Evolutionary conservation across 2,888 invertebrate genomes (phyloP).

Genomic region (Nasonia oneida): DNA sequence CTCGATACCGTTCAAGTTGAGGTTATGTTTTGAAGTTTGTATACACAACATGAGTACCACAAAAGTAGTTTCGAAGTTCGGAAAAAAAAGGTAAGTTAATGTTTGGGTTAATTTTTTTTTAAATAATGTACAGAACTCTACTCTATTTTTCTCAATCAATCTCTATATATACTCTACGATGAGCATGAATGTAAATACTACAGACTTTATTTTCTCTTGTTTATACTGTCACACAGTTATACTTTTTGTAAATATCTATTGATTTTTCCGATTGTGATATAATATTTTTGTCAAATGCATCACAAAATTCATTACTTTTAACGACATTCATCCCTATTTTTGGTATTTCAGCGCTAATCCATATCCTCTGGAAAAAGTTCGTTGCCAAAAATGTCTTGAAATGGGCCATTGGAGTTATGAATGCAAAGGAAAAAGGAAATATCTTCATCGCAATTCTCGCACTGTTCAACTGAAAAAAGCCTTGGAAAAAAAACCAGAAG

Average conservation of each 20-base stretch:
- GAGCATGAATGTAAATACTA: no score
- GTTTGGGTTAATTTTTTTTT: no score
- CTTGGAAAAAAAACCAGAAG: conserved; percentile 75
- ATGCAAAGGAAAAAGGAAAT: conserved; percentile 94
- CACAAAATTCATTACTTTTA: not conserved
- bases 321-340: not conserved
- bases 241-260: no score
- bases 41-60: conserved; percentile 63
- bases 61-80: conserved; percentile 64
- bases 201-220: no score
- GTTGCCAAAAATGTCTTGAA: conserved; percentile 96
- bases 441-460: conserved; percentile 90
- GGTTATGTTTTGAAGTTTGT: no score
- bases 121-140: no score
- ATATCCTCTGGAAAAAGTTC: conserved; percentile 86
- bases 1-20: no score
- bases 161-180: no score
- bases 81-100: conserved; percentile 69
- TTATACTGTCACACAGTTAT: not conserved
- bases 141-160: no score
- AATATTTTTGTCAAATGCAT: not conserved
- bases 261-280: no score
- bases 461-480: conserved; percentile 89
- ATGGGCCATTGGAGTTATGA: conserved; percentile 97
- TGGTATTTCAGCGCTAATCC: conserved; percentile 69